Evolutionary conservation across 2,888 invertebrate genomes (phyloP), one percentile per base, ranked within the genome.

Genomic region (Enchytraeus crypticus): DNA sequence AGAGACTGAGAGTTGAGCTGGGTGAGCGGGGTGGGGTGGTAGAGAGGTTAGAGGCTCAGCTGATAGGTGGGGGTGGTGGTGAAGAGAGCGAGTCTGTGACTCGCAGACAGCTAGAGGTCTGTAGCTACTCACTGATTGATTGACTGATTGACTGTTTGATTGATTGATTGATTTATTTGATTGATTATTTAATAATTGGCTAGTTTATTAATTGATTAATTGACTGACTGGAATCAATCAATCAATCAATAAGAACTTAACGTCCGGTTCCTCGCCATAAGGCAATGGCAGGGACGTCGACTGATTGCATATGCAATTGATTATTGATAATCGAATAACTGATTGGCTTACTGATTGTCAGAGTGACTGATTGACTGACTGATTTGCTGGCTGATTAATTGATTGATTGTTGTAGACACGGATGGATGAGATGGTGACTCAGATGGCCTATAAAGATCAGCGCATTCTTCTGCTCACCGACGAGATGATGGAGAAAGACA

Each of bases 401-500:
- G 26, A 1, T 21, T 45, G 26, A 47, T 47, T 18, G 47, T 26
- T 18, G 5, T 59, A 66, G 65, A 64, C 63, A 27, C 65, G 70
- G 51, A 58, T 75, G 2, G 74, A 79, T 61, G 79, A 80, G 69
- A 75, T 81, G 73, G 79, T 77, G 70, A 80, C 79, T 27, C 80
- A 81, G 70, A 77, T 85, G 63, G 79, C 84, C 21, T 83, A 82
- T 63, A 86, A 86, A 71, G 87, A 87, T 72, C 84, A 82, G 61
- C 82, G 82, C 71, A 84, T 88, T 60, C 73, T 83, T 43, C 86
- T 88, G 71, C 80, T 90, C 62, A 83, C 84, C 72, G 84, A 83
- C 67, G 84, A 84, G 74, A 83, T 88, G n/a, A 82, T 86, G 69
- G 87, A 87, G 71, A 81, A 88, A 75, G 89, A 90, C 78, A 84